A percentile compares a stretch with the other conserved stretches of the same genome.
Evolutionary conservation across 1,140 invertebrate species (phyloP).

Genomic region (Maniola jurtina): DNA sequence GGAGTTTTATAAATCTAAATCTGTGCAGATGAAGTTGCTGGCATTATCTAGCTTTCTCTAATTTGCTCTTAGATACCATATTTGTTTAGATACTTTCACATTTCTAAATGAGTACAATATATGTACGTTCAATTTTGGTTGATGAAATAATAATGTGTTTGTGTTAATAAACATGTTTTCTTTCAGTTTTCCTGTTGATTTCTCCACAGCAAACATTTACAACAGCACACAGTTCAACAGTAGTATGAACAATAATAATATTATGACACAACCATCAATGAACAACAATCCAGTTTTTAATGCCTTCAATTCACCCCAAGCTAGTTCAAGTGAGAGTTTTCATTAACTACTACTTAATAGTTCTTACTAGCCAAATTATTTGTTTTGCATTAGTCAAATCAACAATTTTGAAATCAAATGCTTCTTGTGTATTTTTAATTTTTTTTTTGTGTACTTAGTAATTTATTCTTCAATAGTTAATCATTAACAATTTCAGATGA

Average conservation of each 20-base stretch:
- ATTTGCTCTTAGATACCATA: no score
- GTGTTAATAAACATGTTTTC: conserved; percentile 27
- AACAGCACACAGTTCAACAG: conserved; percentile 76
- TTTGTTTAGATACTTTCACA: not conserved
- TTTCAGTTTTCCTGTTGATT: conserved; percentile 77
- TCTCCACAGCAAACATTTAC: conserved; percentile 75
- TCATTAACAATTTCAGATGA: conserved; percentile 53
- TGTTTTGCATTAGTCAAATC: no score
- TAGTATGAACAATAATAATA: conserved; percentile 62
- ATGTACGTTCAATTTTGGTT: not conserved
- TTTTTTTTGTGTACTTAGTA: no score
- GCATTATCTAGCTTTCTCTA: no score
- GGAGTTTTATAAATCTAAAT: no score
- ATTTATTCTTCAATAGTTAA: no score
- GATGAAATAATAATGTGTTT: not conserved
- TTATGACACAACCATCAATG: conserved; percentile 39
- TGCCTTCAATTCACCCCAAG: conserved; percentile 50
- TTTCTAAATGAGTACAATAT: not conserved
- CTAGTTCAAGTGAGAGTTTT: conserved; percentile 53
- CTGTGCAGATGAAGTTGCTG: no score
- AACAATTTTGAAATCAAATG: no score
- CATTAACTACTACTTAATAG: not conserved
- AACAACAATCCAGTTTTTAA: conserved; percentile 46
- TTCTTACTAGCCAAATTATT: no score
- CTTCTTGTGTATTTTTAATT: no score